These are phyloP conservation scores for Sebastes trivittatus DNA, from an alignment of 2,797 vertebrate species.

Conservation along the genomic window DNA sequence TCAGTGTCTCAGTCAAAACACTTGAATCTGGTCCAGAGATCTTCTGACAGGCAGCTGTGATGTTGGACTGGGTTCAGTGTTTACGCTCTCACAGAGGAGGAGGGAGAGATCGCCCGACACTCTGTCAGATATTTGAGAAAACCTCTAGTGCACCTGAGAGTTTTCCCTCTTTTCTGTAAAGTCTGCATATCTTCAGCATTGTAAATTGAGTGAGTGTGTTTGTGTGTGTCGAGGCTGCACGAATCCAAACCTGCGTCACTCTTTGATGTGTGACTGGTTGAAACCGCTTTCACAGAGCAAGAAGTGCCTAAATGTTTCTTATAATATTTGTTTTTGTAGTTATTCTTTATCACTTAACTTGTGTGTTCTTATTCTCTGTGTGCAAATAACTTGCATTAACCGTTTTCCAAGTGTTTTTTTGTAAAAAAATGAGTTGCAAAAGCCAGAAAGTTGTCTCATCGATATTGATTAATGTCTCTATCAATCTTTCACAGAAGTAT, in stretches of 20 bases:
- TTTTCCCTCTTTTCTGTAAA: conserved; percentile 54
- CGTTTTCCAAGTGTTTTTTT: neutral
- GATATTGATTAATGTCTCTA: neutral
- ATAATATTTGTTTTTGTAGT: too few species aligned
- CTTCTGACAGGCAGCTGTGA: conserved; percentile 48
- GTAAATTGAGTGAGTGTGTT: neutral
- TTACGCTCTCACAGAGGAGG: conserved; percentile 33
- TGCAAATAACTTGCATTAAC: neutral
- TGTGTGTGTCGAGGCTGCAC: neutral
- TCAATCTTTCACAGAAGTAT: neutral
- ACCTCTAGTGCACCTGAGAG: conserved; percentile 54
- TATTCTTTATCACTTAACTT: neutral
- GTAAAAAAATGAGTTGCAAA: neutral
- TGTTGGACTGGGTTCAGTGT: conserved; percentile 24
- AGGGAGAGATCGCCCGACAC: neutral
- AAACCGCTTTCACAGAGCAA: neutral
- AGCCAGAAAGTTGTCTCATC: neutral
- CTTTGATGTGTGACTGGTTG: neutral
- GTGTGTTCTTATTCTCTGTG: neutral
- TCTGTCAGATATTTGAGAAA: conserved; percentile 41
- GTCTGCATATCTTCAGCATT: conserved; percentile 2
- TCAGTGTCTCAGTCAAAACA: neutral
- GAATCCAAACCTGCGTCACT: neutral
- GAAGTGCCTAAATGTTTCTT: too few species aligned
- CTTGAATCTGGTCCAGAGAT: conserved; percentile 11